A percentile compares a stretch with the other conserved stretches of the same genome.
phyloP scores from a whole-genome alignment of 2,797 vertebrate species.

The Enteromius treurensis region DNA sequence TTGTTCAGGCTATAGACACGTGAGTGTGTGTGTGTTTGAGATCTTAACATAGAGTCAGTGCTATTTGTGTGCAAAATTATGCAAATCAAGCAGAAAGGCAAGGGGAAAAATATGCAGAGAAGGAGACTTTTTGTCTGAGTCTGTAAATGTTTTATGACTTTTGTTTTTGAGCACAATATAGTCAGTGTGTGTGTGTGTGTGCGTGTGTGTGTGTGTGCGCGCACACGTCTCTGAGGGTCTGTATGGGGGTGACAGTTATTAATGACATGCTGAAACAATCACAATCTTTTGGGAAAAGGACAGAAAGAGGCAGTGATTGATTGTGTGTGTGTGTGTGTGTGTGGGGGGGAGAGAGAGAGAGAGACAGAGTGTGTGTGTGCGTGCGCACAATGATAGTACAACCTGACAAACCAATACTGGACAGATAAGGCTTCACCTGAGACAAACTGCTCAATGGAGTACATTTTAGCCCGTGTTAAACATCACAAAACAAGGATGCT shows the following conservation, averaged over 20 bases:
- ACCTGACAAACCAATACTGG: background rate
- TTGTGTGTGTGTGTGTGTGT: conserved; percentile 46
- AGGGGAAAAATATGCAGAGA: background rate
- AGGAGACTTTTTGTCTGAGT: background rate
- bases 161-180: conserved; percentile 31
- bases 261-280: conserved; percentile 47
- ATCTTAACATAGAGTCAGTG: background rate
- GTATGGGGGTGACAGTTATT: conserved; percentile 33
- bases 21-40: background rate
- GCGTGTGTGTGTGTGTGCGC: conserved; percentile 2
- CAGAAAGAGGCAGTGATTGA: conserved; percentile 59
- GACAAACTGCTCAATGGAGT: background rate
- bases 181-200: conserved; percentile 7
- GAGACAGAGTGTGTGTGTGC: background rate
- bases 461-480: background rate
- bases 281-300: conserved; percentile 37
- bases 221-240: background rate
- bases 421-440: background rate
- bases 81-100: conserved; percentile 5
- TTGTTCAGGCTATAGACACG: no score
- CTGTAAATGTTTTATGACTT: conserved; percentile 11
- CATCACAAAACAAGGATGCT: background rate
- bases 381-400: background rate
- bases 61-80: background rate
- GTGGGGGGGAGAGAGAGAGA: background rate